phyloP scores from a whole-genome alignment of 2,888 invertebrate species.

The Rhamphomyia laevipes region DNA sequence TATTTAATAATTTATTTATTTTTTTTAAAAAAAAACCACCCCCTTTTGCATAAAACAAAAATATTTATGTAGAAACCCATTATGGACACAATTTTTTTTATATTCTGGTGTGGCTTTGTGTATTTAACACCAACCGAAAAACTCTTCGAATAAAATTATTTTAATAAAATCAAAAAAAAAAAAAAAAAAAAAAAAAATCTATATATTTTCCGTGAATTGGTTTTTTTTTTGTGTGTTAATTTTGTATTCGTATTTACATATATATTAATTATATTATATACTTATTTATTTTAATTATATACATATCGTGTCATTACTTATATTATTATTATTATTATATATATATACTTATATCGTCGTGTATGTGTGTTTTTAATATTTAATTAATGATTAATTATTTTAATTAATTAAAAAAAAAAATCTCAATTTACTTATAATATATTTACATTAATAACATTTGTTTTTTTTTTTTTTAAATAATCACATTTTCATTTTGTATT shows the following conservation, averaged over 20 bases:
- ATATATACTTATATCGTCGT: slow-evolving; percentile 26
- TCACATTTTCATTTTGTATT: neutral
- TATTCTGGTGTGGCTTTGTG: no score
- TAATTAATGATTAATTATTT: slow-evolving; percentile 20
- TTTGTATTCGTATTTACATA: slow-evolving; percentile 29
- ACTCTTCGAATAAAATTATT: no score
- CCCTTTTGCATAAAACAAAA: no score
- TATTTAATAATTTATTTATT: no score
- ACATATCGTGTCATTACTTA: slow-evolving; percentile 10
- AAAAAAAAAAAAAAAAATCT: slow-evolving; percentile 9
- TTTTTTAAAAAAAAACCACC: no score
- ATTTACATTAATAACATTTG: neutral
- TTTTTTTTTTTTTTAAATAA: neutral
- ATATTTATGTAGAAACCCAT: no score
- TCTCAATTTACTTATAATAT: neutral
- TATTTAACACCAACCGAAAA: no score
- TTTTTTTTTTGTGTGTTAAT: slow-evolving; percentile 34
- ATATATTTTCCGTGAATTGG: slow-evolving; percentile 35
- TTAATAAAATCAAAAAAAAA: neutral
- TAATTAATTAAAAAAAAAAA: slow-evolving; percentile 10
- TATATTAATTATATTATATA: neutral
- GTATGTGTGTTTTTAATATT: slow-evolving; percentile 30
- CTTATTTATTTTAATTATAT: slow-evolving; percentile 12
- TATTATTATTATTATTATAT: slow-evolving; percentile 5
- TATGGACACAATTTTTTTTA: no score